Evolutionary conservation across 2,113 vertebrate genomes (phyloP), one percentile per base, ranked within the genome.

Genomic region (Meleagris gallopavo): DNA sequence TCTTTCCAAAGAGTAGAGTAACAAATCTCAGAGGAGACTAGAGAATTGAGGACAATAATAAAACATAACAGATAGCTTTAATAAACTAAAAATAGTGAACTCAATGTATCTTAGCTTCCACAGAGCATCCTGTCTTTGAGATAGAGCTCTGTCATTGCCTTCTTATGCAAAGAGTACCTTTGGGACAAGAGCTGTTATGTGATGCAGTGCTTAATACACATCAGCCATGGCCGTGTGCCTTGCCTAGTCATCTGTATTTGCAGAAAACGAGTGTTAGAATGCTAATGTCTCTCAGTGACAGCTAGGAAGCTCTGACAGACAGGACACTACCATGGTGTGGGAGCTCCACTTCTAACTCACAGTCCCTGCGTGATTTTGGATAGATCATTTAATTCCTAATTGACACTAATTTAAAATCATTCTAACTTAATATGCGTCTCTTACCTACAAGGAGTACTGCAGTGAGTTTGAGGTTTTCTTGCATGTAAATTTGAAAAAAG

Each of bases 11-110:
- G 29, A 86, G 43, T 32, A 65, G 46, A 78, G 45, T 61, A 90
- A 78, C 82, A 90, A 94, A 61, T 91, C 85, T 94, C 91, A 75
- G 70, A 95, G 79, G 83, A 83, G 52, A 10, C 30, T 91, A 61
- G 66, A 74, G 69, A 91, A 41, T 40, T 74, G 48, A 91, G 75
- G 52, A 95, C 69, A 92, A 50, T 61, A 86, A 90, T 72, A 70
- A 94, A 94, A 78, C 21, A 61, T 95, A 95, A 96, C 65, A 69
- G 76, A 93, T 94, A 91, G 88, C 77, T 95, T 97, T 96, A 97
- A 96, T 97, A 95, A 94, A 90, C 79, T 83, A 88, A 88, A 91
- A 95, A 90, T 62, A 90, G 79, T 65, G 76, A 95, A 8, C 13
- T 12, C 10, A 48, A 34, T 91, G 46, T 83, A 57, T 83, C 83